Conservation (phyloP, 2,113 vertebrate species). For the Grallaria varia region DNA sequence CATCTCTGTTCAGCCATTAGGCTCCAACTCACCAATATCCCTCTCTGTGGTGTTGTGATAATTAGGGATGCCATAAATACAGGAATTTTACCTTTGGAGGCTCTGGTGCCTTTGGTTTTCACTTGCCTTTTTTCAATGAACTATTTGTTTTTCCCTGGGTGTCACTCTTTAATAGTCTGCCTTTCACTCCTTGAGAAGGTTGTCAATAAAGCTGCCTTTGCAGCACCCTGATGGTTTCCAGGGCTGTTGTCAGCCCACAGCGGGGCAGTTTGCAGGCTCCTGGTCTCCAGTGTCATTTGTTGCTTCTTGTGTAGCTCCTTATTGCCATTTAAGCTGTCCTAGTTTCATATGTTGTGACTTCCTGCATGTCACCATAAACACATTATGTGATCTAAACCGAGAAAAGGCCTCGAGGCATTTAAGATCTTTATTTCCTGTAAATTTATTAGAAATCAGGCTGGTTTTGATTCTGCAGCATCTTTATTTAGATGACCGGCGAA, state of each 20-base stretch:
- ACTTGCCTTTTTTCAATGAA: neutral
- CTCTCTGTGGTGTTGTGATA: neutral
- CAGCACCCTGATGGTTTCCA: neutral
- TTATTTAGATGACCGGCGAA: neutral
- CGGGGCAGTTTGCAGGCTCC: neutral
- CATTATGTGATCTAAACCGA: neutral
- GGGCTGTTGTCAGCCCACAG: accelerated
- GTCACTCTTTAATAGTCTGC: neutral
- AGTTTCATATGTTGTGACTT: neutral
- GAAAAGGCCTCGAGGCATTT: neutral
- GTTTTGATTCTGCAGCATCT: accelerated
- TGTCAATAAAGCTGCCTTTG: neutral
- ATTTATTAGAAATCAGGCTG: neutral
- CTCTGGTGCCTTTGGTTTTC: neutral
- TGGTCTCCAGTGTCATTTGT: neutral
- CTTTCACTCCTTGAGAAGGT: neutral
- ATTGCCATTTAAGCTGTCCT: neutral
- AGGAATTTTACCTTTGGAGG: neutral
- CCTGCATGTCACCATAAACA: neutral
- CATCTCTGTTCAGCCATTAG: neutral
- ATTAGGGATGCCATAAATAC: neutral
- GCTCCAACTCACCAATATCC: neutral
- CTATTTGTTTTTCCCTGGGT: neutral
- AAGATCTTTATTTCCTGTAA: neutral
- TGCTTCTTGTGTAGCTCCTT: neutral